phyloP scores from a whole-genome alignment of 2,888 invertebrate species.

The Hydriomena furcata region DNA sequence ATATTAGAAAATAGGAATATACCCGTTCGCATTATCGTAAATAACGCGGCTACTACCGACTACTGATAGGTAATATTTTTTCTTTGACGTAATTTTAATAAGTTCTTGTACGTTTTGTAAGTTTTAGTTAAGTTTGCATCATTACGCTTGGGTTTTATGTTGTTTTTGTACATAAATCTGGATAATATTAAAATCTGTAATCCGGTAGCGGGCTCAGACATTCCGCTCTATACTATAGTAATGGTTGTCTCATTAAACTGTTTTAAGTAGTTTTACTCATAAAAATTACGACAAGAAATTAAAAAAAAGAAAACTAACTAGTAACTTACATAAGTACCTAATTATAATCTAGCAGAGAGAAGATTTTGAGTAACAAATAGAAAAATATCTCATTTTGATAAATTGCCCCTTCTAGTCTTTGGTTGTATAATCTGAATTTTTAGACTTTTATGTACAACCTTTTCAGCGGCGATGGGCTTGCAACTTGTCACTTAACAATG shows the following conservation, averaged over 20 bases:
- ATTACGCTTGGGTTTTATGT: conserved; percentile 8
- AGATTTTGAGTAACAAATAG: too few relatives aligned
- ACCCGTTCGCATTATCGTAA: conserved; percentile 22
- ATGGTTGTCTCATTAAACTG: conserved; percentile 14
- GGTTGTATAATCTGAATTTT: too few relatives aligned
- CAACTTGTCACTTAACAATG: too few relatives aligned
- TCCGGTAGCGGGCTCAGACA: conserved; percentile 7
- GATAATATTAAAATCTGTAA: conserved; percentile 14
- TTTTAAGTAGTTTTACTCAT: neutral
- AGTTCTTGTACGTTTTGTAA: conserved; percentile 19
- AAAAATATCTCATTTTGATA: too few relatives aligned
- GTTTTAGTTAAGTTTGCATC: conserved; percentile 9
- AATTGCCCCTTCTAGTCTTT: too few relatives aligned
- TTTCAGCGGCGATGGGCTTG: too few relatives aligned
- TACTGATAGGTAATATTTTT: conserved; percentile 25
- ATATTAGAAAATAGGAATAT: conserved; percentile 26
- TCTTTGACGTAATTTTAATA: conserved; percentile 27
- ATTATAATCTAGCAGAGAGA: too few relatives aligned
- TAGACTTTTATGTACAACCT: too few relatives aligned
- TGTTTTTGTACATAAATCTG: conserved; percentile 20
- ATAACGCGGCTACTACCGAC: conserved; percentile 12
- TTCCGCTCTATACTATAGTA: neutral
- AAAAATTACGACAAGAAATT: too few relatives aligned
- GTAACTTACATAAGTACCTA: too few relatives aligned
- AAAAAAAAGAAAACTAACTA: too few relatives aligned